phyloP scores from a whole-genome alignment of 2,888 invertebrate species.

The Branchipolynoe longqiensis region DNA sequence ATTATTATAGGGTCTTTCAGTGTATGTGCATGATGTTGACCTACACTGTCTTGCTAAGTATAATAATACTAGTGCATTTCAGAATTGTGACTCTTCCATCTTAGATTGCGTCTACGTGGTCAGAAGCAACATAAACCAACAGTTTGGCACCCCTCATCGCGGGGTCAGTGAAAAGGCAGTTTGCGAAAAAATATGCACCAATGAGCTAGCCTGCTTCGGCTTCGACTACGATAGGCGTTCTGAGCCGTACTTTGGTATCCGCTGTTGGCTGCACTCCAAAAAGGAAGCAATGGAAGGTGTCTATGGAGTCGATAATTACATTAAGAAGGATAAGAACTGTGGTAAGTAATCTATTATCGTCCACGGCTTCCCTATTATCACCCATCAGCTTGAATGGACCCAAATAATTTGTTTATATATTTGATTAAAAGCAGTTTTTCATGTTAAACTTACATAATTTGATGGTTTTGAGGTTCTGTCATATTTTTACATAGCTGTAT shows the following conservation, averaged over 20 bases:
- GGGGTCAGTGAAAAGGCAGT: background rate
- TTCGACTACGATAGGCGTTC: slow-evolving; percentile 1
- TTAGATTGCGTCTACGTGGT: background rate
- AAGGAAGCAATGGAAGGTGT: background rate
- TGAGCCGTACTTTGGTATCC: background rate
- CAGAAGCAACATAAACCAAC: background rate
- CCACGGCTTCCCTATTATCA: background rate
- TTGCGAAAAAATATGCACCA: background rate
- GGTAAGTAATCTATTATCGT: background rate
- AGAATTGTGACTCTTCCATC: no score
- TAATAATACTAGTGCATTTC: no score
- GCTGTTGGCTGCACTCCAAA: background rate
- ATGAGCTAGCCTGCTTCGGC: background rate
- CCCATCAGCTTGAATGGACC: background rate
- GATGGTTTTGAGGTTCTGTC: no score
- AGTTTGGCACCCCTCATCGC: background rate
- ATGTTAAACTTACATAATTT: background rate
- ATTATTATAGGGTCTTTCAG: no score
- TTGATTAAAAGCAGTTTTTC: background rate
- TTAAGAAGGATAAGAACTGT: background rate
- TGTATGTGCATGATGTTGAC: no score
- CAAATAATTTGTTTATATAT: background rate
- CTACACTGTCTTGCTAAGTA: no score
- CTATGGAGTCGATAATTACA: background rate
- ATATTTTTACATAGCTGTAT: no score